These are phyloP conservation scores for Thymelicus acteon DNA, from an alignment of 2,888 invertebrate genomes.

Conservation along the genomic window DNA sequence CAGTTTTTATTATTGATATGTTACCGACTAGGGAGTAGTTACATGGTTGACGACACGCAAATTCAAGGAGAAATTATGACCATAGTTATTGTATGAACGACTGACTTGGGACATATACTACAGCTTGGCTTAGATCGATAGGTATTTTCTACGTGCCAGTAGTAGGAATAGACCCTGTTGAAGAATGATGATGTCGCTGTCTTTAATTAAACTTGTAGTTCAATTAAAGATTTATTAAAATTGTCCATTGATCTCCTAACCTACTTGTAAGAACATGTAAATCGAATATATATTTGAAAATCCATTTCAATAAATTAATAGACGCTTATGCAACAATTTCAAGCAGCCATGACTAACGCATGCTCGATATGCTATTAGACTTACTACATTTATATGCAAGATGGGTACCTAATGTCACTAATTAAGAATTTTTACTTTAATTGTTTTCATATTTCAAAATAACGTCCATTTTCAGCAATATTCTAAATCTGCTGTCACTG, in stretches of 20 bases:
- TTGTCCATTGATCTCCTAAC: not conserved
- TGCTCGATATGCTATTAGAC: not conserved
- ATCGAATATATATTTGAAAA: not conserved
- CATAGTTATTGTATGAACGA: too few species aligned
- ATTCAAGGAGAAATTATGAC: not conserved
- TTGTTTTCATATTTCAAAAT: too few species aligned
- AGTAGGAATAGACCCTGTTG: too few species aligned
- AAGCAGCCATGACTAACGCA: not conserved
- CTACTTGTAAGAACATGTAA: not conserved
- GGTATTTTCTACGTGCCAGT: too few species aligned
- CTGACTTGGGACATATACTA: too few species aligned
- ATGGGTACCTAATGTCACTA: too few species aligned
- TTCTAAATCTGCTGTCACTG: not conserved
- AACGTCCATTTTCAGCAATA: not conserved
- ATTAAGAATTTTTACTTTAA: too few species aligned
- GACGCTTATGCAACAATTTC: not conserved
- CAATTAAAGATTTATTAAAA: too few species aligned
- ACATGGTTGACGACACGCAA: slow-evolving; percentile 1
- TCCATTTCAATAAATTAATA: not conserved
- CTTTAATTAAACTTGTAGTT: too few species aligned
- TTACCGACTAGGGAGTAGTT: slow-evolving; percentile 13
- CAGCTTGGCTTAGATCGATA: too few species aligned
- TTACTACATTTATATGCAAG: not conserved
- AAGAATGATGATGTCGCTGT: too few species aligned
- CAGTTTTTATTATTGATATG: slow-evolving; percentile 7